Percentiles rank a stretch among this genome's conserved stretches.
These are phyloP conservation scores for Machaerirhynchus nigripectus DNA, from an alignment of 2,113 vertebrate species.

Conservation along the genomic window DNA sequence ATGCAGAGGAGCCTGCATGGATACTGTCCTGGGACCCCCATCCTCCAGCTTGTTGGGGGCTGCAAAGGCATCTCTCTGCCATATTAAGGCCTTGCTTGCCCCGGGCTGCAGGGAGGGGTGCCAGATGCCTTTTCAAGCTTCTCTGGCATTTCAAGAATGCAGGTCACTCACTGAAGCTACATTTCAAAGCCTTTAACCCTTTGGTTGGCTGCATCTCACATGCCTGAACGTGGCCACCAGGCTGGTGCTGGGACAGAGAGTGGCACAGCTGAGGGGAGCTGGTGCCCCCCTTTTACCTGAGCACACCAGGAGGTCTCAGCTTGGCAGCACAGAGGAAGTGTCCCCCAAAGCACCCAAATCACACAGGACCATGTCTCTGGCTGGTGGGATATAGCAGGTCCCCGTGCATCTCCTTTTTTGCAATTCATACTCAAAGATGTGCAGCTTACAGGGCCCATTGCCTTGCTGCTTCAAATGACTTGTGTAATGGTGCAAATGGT, in stretches of 20 bases:
- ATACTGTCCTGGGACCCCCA: not conserved
- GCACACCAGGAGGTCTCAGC: not conserved
- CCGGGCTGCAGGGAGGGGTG: not conserved
- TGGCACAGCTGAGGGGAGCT: not conserved
- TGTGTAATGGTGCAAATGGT: not conserved
- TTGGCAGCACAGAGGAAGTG: accelerated
- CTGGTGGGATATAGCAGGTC: accelerated
- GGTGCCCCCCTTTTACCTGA: not conserved
- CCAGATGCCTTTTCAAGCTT: conserved; percentile 33
- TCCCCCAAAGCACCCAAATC: not conserved
- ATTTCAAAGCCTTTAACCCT: conserved; percentile 38
- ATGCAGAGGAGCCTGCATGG: not conserved
- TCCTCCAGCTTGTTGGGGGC: not conserved
- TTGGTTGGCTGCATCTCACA: not conserved
- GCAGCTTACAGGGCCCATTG: not conserved
- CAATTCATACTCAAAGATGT: not conserved
- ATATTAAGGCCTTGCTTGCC: not conserved
- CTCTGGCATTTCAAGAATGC: conserved; percentile 51
- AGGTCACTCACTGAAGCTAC: not conserved
- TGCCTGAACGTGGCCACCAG: not conserved
- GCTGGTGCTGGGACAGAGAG: not conserved
- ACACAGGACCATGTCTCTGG: not conserved
- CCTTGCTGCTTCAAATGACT: not conserved
- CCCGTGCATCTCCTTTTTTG: accelerated
- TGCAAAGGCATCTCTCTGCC: not conserved